Base-by-base conservation (phyloP, 2,113 vertebrate species). In the Vanacampus margaritifer region DNA sequence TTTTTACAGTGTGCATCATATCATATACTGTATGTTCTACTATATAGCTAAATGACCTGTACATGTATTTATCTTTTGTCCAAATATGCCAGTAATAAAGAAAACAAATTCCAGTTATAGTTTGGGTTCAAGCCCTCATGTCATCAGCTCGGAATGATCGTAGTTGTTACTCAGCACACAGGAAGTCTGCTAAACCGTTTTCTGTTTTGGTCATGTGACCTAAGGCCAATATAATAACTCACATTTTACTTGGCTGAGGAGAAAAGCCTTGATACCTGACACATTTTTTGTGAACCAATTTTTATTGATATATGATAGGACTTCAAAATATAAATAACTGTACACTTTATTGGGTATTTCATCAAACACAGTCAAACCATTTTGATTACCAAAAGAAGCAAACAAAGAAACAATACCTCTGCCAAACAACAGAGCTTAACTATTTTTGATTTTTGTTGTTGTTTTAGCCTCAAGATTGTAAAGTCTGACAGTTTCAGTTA, bases 261-360 rank as follows among this genome's bases (percentile, higher is more conserved):
- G 48, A 51, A 51, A 51, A 11, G 21, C 1, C 41, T 28, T 23
- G 32, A 72, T 50, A 72, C 45, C n/a, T 7, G 28, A n/a, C 28
- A 45, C 10, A 12, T 16, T 80, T 68, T 51, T 68, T 84, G 72
- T 83, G 67, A 84, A 84, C 85, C 69, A 32, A 45, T 79, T 61
- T 89, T 89, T 86, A 89, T 86, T 86, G 39, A 43, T 24, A 76
- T 70, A 65, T 54, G 11, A 26, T 60, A 76, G 69, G 71, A 79
- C 64, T 74, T 79, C 65, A 72, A 67, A 82, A 75, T 59, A 56
- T 13, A 77, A 75, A 60, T 23, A 1, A 71, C 54, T 60, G 71
- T 4, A n/a, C 6, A 9, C 19, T 69, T 72, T 36, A 67, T 65
- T 62, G 28, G 43, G 71, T 73, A 69, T 64, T 67, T 53, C 48